Evolutionary conservation across 1,140 invertebrate species (phyloP), one percentile per base, ranked within the genome.

Genomic region (Anagrus nilaparvatae): DNA sequence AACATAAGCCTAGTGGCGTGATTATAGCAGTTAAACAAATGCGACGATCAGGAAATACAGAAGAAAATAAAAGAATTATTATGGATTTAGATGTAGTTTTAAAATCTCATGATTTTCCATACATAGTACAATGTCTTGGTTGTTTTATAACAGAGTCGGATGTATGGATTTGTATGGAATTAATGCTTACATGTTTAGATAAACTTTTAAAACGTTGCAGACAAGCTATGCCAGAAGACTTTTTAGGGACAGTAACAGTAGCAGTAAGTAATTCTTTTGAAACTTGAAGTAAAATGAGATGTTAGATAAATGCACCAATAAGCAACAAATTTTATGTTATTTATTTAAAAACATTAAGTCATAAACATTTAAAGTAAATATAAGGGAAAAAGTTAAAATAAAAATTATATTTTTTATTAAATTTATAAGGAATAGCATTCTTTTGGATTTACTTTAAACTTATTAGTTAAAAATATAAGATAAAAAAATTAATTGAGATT

Each of bases 11-110:
- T 8, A 91, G 87, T 49, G 74, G 77, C 17, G 79, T 81, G 54
- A 75, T 89, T 21, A 91, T 97, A 59, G 94, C 94, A 47, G 94
- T 97, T 1, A 98, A 98, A 81, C 92, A 98, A 85, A 99, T 99
- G 94, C 76, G 94, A 46, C 76, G 93, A 28, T 95, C 92, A 8
- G 90, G 93, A 10, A 97, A 97, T 61, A 79, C 79, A 12, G 94
- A 98, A 63, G 95, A 98, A 67, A 96, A 94, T 46, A 97, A 97
- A 67, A 77, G 94, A 51, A 97, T 99, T 40, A 85, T 96, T 33
- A 98, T 97, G 91, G 96, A 99, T 70, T 73, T 99, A 49, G 93
- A 97, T 63, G 94, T 99, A 23, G 91, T 98, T 23, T 76, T 96
- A 9, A 90, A 96, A 52, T 96, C 90, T 31, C 87, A 96, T 53